phyloP scores from a whole-genome alignment of 2,797 vertebrate species.

The Hippopotamyrus pictus region DNA sequence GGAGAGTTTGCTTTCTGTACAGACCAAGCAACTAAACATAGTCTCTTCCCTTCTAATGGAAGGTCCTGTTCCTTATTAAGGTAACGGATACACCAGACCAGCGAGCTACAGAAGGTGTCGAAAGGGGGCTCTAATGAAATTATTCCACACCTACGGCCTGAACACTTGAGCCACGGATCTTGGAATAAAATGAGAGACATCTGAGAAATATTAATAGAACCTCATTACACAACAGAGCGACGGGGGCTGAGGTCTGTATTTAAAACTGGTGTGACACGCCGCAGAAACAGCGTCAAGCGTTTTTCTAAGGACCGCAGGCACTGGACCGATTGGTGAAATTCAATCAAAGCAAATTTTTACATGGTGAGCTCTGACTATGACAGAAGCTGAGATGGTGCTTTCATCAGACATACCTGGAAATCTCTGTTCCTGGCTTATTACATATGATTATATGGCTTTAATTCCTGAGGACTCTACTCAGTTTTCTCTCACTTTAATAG shows the following conservation, averaged over 20 bases:
- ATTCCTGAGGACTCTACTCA: not conserved
- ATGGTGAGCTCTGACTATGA: not conserved
- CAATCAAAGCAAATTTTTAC: not conserved
- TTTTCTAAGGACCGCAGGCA: not conserved
- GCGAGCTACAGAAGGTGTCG: not conserved
- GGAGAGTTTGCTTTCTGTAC: not conserved
- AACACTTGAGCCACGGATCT: not conserved
- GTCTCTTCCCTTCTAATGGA: not conserved
- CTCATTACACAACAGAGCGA: conserved; percentile 19
- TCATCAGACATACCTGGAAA: not conserved
- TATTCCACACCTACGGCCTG: conserved; percentile 9
- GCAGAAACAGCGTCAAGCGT: not conserved
- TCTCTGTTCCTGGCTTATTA: not conserved
- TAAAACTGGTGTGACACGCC: conserved; percentile 14
- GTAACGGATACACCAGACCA: not conserved
- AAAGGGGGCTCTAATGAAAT: not conserved
- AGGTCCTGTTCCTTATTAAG: not conserved
- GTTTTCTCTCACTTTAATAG: not conserved
- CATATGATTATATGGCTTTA: not conserved
- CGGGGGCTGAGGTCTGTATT: conserved; percentile 14
- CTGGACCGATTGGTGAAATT: not conserved
- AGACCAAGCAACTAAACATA: not conserved
- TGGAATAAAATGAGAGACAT: conserved; percentile 8
- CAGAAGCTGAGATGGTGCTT: not conserved
- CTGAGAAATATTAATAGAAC: conserved; percentile 21